phyloP scores from a whole-genome alignment of 2,888 invertebrate genomes.

The Globia sparganii region DNA sequence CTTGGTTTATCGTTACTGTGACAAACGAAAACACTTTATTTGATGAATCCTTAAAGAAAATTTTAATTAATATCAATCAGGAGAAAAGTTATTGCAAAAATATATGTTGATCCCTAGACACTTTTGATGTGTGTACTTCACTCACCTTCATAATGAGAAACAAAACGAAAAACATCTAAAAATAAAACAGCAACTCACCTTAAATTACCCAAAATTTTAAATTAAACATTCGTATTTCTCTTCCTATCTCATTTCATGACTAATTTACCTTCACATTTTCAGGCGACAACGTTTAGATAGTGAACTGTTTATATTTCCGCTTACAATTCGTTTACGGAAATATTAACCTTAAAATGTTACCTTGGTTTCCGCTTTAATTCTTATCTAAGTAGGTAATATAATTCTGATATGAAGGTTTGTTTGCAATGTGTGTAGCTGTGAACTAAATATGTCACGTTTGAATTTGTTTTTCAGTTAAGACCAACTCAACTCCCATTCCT shows the following conservation, averaged over 20 bases:
- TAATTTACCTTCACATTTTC: slow-evolving; percentile 41
- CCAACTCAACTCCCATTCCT: no score
- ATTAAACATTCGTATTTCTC: not conserved
- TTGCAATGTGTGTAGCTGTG: slow-evolving; percentile 12
- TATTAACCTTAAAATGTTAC: slow-evolving; percentile 45
- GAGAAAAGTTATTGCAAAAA: no score
- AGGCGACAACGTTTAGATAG: slow-evolving; percentile 34
- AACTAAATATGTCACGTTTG: not conserved
- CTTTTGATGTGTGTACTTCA: no score
- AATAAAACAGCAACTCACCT: not conserved
- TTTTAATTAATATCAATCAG: no score
- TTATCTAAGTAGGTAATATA: slow-evolving; percentile 33
- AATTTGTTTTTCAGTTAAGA: no score
- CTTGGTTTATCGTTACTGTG: no score
- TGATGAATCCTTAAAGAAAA: no score
- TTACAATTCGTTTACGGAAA: slow-evolving; percentile 52
- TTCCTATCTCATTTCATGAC: slow-evolving; percentile 41
- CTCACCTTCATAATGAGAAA: not conserved
- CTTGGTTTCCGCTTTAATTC: slow-evolving; percentile 37
- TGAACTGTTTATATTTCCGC: slow-evolving; percentile 49
- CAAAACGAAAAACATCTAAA: not conserved
- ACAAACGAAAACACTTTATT: no score
- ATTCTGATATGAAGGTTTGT: slow-evolving; percentile 28
- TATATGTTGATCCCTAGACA: no score
- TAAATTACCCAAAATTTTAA: not conserved